Evolutionary conservation across 2,113 vertebrate genomes (phyloP).

Genomic region (Sapajus apella): DNA sequence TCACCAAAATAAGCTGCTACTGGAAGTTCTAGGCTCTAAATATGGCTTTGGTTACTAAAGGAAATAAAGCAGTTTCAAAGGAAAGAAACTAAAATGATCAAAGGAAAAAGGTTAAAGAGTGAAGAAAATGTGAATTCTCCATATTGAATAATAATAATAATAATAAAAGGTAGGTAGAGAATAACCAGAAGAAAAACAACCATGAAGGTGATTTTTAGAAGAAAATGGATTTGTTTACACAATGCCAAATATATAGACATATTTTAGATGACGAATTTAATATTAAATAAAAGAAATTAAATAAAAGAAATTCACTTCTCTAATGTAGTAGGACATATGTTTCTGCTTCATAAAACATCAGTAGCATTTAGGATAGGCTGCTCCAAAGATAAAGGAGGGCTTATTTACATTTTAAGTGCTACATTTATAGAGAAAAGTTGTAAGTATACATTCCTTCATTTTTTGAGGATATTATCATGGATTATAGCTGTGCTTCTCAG

Average conservation of each 20-base stretch:
- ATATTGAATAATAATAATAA: not conserved
- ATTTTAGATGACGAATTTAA: not conserved
- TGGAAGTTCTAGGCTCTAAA: not conserved
- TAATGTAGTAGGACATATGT: not conserved
- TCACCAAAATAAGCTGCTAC: not conserved
- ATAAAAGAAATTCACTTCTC: not conserved
- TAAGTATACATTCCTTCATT: not conserved
- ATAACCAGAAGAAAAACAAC: not conserved
- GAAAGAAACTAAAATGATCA: conserved; percentile 12
- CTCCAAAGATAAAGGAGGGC: not conserved
- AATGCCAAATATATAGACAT: not conserved
- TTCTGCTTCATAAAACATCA: not conserved
- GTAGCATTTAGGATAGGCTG: not conserved
- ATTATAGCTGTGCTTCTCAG: not conserved
- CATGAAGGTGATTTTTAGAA: not conserved
- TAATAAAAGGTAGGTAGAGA: not conserved
- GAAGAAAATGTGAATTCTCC: not conserved
- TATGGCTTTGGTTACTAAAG: not conserved
- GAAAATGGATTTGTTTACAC: not conserved
- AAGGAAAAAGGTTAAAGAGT: not conserved
- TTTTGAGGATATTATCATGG: not conserved
- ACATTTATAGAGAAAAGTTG: not conserved
- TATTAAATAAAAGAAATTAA: conserved; percentile 10
- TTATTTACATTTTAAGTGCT: not conserved
- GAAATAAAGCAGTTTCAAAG: not conserved